Conservation (phyloP, 2,113 vertebrate species). For the Tetraodon nigroviridis region DNA sequence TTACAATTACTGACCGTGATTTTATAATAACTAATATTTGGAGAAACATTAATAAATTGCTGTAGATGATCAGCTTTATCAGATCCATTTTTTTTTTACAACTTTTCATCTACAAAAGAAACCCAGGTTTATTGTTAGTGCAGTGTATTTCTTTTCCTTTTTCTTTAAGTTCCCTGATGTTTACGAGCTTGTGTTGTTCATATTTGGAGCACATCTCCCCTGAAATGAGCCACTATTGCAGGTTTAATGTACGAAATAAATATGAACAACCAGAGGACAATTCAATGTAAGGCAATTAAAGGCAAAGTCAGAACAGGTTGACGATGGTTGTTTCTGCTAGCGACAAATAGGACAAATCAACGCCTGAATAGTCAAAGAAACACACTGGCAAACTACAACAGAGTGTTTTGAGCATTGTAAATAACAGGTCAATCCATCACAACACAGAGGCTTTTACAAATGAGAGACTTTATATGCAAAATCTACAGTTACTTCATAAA, state of each 20-base stretch:
- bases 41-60: conserved; percentile 36
- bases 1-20: conserved; percentile 42
- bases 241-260: no score
- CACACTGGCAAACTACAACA: conserved; percentile 17
- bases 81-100: neutral
- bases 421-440: conserved; percentile 16
- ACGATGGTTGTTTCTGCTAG: no score
- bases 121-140: no score
- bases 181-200: neutral
- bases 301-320: no score
- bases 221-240: neutral
- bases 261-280: no score
- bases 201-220: no score
- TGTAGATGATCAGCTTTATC: conserved; percentile 18
- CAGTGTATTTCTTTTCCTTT: neutral
- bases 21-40: conserved; percentile 14
- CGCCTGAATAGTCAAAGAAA: neutral
- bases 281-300: no score
- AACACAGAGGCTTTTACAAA: conserved; percentile 17
- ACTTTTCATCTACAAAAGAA: conserved; percentile 3
- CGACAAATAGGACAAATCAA: no score
- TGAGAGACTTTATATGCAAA: conserved; percentile 16
- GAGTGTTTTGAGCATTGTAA: conserved; percentile 28
- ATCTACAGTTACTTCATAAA: conserved; percentile 11
- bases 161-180: conserved; percentile 32